Base-by-base conservation (phyloP, 2,888 invertebrate genomes). In the Taenaris catops region DNA sequence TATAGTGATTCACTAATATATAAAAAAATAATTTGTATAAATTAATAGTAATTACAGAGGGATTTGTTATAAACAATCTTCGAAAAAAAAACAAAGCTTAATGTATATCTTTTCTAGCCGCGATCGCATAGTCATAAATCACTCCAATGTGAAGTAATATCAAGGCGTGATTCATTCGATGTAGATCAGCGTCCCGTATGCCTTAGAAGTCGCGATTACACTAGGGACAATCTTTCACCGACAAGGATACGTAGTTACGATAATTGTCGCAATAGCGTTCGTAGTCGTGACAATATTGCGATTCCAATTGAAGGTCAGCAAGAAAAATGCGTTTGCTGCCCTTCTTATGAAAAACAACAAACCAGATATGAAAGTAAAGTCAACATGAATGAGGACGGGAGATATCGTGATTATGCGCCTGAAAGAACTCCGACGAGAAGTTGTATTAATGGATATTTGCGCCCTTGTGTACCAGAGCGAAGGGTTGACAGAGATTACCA, bases 91-190 rank as follows among this genome's bases (percentile, higher is more conserved):
- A n/a, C n/a, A n/a, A n/a, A n/a, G n/a, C n/a, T n/a, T n/a, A n/a
- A n/a, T n/a, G n/a, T n/a, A n/a, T n/a, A n/a, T n/a, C n/a, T 12
- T 3, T 68, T 64, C 25, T 52, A 80, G 83, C 50, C 56, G 6
- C 68, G 71, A 17, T 60, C 66, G n/a, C 69, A 67, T 8, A 84
- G 84, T 26, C 75, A 84, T 49, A 83, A 83, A 51, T 84, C 84
- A 1, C 48, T 84, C 11, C 81, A 84, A 53, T 81, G 80, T 41
- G 78, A 81, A 54, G 74, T 63, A 1, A 10, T 46, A 7, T 36
- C 67, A 0, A 58, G 44, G 26, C 54, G 48, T 3, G 64, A 66
- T 3, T 20, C 53, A 0, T 55, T 57, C 41, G 61, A 69, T 2
- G 42, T 44, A 1, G 69, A 71, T 2, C 58, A 58, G 1, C 63